Evolutionary conservation across 2,113 vertebrate species (phyloP), one percentile per base, ranked within the genome.

Genomic region (Alethe castanea): DNA sequence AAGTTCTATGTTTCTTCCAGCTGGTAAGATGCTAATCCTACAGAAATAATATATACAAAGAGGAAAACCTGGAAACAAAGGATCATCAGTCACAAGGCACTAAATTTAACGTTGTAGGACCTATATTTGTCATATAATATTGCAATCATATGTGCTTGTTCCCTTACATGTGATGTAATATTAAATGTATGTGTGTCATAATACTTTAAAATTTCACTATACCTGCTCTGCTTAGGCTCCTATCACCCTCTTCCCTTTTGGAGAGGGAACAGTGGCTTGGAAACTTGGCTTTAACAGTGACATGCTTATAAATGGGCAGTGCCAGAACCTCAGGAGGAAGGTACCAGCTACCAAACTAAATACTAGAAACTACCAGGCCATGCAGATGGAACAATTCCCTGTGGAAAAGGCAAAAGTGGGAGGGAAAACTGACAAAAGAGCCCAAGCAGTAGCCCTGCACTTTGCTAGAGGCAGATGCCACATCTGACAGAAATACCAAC

Each of bases 1-100:
- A 77, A 97, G 94, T 66, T 76, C 86, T 93, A 24, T 93, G 90
- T 96, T 97, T 95, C 95, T 95, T 97, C 73, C 52, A 94, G 88
- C 92, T 97, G 86, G 56, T 95, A 91, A 91, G 92, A 86, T 83
- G 70, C 82, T 92, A 96, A 87, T 91, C 74, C 91, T 60, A 92
- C 84, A 94, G 76, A 96, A 96, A 86, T 84, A 95, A 94, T 50
- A 91, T 36, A 93, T 81, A 90, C 40, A 53, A 66, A 82, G 85
- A 94, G 64, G 73, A 93, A 88, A 94, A 84, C 65, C 87, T 79
- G 61, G 52, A 81, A 96, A 97, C 93, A 95, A 97, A 96, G 96
- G 90, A 29, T 66, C 80, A 69, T 95, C 72, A 54, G 76, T 95
- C 92, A 94, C 80, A 35, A 62, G 42, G 70, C 94, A 88, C 90